These are phyloP conservation scores for Solenopsis fugax DNA, from an alignment of 1,140 invertebrate species.

Conservation along the genomic window DNA sequence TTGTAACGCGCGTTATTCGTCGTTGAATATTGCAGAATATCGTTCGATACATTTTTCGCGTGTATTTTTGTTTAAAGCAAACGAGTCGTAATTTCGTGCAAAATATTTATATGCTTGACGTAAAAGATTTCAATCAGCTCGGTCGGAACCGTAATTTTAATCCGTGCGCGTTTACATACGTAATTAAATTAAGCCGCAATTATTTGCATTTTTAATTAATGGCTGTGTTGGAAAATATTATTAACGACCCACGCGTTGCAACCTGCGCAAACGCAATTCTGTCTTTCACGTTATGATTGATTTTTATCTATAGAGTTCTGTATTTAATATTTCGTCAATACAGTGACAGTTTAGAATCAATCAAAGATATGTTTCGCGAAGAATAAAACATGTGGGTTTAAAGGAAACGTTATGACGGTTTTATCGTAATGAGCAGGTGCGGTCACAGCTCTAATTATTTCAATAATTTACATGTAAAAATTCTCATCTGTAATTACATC, in stretches of 20 bases:
- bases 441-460: background rate
- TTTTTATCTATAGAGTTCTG: slow-evolving; percentile 2
- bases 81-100: slow-evolving; percentile 36
- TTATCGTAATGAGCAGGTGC: background rate
- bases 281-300: slow-evolving; percentile 30
- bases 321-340: slow-evolving; percentile 10
- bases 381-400: background rate
- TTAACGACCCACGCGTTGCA: slow-evolving; percentile 34
- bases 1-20: background rate
- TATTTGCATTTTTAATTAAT: slow-evolving; percentile 64
- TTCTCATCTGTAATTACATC: background rate
- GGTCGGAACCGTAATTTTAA: slow-evolving; percentile 52
- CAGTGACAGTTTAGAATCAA: slow-evolving; percentile 7
- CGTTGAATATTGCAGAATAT: background rate
- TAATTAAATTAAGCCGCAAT: slow-evolving; percentile 62
- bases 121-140: slow-evolving; percentile 61
- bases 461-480: background rate
- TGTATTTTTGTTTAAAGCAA: slow-evolving; percentile 51
- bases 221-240: slow-evolving; percentile 54
- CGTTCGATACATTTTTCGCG: slow-evolving; percentile 20
- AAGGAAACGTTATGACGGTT: background rate
- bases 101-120: slow-evolving; percentile 50
- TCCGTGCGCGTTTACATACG: slow-evolving; percentile 51
- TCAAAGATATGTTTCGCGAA: background rate
- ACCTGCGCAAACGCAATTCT: slow-evolving; percentile 37